phyloP scores from a whole-genome alignment of 2,888 invertebrate genomes.

The Monopis laevigella region DNA sequence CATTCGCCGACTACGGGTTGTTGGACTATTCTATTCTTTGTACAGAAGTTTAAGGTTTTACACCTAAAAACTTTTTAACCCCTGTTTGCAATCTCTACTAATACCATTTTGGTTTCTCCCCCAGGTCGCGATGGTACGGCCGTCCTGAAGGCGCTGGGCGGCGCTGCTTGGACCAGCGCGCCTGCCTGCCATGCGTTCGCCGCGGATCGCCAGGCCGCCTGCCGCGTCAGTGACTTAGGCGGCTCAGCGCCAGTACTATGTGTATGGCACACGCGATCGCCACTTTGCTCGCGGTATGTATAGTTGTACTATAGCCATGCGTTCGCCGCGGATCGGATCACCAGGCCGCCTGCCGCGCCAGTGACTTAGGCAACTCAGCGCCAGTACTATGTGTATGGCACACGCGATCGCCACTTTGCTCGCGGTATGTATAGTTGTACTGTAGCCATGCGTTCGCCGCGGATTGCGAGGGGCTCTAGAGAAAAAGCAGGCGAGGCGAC shows the following conservation, averaged over 20 bases:
- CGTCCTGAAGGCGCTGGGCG: slow-evolving; percentile 51
- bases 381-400: slow-evolving; percentile 84
- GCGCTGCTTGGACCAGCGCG: slow-evolving; percentile 29
- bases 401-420: slow-evolving; percentile 76
- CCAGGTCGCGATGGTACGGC: slow-evolving; percentile 51
- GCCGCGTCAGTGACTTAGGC: slow-evolving; percentile 35
- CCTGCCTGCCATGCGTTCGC: slow-evolving; percentile 25
- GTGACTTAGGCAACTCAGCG: slow-evolving; percentile 59
- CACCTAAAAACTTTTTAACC: too few relatives aligned
- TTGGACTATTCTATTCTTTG: background rate
- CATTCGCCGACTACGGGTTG: too few relatives aligned
- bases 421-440: slow-evolving; percentile 83
- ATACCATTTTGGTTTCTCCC: background rate
- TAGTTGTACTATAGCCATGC: too few relatives aligned
- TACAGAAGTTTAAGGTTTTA: too few relatives aligned
- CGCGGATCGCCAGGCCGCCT: slow-evolving; percentile 34
- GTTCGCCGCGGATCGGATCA: slow-evolving; percentile 46
- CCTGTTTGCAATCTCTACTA: too few relatives aligned
- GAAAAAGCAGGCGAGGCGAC: too few relatives aligned
- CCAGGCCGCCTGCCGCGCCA: slow-evolving; percentile 16
- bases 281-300: slow-evolving; percentile 82
- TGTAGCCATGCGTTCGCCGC: slow-evolving; percentile 35
- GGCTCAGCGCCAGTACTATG: slow-evolving; percentile 76
- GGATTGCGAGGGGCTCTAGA: too few relatives aligned
- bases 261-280: slow-evolving; percentile 78